Conservation (phyloP, 2,113 vertebrate genomes). For the Ciconia stormi region DNA sequence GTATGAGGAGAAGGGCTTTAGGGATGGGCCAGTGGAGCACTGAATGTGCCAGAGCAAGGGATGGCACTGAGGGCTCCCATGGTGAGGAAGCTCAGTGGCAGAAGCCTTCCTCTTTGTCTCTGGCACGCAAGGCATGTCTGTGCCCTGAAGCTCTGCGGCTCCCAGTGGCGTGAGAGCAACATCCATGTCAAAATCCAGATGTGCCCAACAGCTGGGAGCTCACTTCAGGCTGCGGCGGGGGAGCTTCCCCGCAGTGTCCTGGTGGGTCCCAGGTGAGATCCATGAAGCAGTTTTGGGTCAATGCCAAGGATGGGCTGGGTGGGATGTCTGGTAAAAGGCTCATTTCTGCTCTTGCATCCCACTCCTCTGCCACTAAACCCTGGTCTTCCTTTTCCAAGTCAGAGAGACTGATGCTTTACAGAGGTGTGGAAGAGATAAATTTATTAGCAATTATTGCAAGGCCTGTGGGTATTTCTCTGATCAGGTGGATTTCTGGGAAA, state of each 20-base stretch:
- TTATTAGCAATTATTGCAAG: neutral
- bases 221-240: neutral
- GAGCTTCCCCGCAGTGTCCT: neutral
- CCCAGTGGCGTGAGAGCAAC: neutral
- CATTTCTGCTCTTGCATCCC: neutral
- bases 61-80: neutral
- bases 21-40: neutral
- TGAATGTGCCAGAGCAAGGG: neutral
- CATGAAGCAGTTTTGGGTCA: neutral
- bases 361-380: neutral
- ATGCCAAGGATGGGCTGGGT: neutral
- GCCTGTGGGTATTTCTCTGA: neutral
- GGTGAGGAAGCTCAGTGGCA: neutral
- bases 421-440: neutral
- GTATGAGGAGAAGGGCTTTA: neutral
- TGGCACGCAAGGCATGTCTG: neutral
- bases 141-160: neutral
- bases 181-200: neutral
- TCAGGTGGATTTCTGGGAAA: neutral
- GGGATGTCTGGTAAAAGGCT: neutral
- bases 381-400: neutral
- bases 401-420: neutral
- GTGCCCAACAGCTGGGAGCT: neutral
- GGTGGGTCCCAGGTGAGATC: neutral
- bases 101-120: neutral